Base-by-base conservation (phyloP, 2,888 invertebrate species). In the Malthinus seriepunctatus region DNA sequence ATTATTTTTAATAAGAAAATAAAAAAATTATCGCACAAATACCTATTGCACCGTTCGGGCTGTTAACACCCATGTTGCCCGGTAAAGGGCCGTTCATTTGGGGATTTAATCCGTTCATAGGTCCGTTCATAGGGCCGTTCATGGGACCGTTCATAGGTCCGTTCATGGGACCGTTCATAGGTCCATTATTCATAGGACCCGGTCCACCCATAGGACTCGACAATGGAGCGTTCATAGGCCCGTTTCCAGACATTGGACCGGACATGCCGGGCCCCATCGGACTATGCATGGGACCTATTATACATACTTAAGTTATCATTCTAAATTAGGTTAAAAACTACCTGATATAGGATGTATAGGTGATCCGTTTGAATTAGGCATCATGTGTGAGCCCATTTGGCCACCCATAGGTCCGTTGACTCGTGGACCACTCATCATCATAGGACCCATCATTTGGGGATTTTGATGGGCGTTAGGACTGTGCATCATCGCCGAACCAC, bases 151-250 rank as follows among this genome's bases (percentile, higher is more conserved):
- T 81, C 63, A 85, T 83, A 0, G 86, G 86, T 53, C 86, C 85
- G 66, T 85, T 84, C 79, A 83, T 72, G 11, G 63, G 71, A 67
- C 51, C 82, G 49, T 65, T 81, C 63, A 85, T 83, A 0, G 86
- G 86, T 51, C 86, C 85, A 66, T 85, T 84, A 55, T 81, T 81
- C 80, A 84, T 83, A 3, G 83, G 82, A 9, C 86, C 83, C 86
- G 89, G 51, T 86, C 88, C 88, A 88, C 90, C 76, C 78, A 81
- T 83, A 5, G 82, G 81, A 65, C 78, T 79, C 11, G 81, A 82
- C 83, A 88, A 87, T 33, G 87, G 84, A 39, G 87, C 88, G 62
- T 87, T 87, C 86, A 90, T 89, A 6, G 88, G 88, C 44, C 87
- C 86, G 79, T 84, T 84, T 34, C 63, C 64, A 11, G 65, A 63